Base-by-base conservation (phyloP, 2,888 invertebrate species). In the Agriopis aurantiaria region DNA sequence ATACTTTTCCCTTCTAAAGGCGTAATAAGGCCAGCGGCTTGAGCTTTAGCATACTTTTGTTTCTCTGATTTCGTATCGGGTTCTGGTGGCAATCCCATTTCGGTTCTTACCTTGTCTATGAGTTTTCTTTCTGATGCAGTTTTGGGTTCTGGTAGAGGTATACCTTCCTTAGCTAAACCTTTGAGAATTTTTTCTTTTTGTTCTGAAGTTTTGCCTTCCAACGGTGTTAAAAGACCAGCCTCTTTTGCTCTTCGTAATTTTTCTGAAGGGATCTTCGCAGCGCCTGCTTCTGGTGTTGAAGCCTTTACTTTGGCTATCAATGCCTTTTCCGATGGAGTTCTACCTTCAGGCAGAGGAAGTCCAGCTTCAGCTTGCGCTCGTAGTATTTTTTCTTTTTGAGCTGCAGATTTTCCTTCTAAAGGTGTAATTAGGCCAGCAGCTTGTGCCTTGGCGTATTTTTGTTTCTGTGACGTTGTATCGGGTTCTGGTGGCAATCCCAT, bases 381-480 rank as follows among this genome's bases (percentile, higher is more conserved):
- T 0, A 85, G 53, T 9, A 83, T 72, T 65, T 78, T 84, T 68
- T 82, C 82, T 73, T 85, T 85, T 65, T 83, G 76, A n/a, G 75
- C 58, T 6, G 55, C 65, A 8, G 78, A 64, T 75, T 81, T 80
- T 3, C 81, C 81, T 68, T 80, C 80, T 14, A 82, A 72, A 2
- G 82, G 81, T 8, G 75, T 74, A 0, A 83, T 65, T 0, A 79
- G 46, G 6, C 81, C 82, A 11, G 74, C 75, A 4, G 72, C 75
- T 8, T 68, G 62, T 0, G 81, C 80, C 67, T 78, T 72, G 41
- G 61, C 65, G 45, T 75, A 66, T 57, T 62, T 75, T 43, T 72
- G 69, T 75, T 74, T 79, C 8, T 63, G 17, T 0, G 76, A 62
- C 17, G 17, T 23, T 23, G 17, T 23, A 4, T 52, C 52, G 11